Percentiles rank a stretch among this genome's conserved stretches.
Conservation (phyloP, 2,113 vertebrate genomes). For the Erythrocercus mccallii region DNA sequence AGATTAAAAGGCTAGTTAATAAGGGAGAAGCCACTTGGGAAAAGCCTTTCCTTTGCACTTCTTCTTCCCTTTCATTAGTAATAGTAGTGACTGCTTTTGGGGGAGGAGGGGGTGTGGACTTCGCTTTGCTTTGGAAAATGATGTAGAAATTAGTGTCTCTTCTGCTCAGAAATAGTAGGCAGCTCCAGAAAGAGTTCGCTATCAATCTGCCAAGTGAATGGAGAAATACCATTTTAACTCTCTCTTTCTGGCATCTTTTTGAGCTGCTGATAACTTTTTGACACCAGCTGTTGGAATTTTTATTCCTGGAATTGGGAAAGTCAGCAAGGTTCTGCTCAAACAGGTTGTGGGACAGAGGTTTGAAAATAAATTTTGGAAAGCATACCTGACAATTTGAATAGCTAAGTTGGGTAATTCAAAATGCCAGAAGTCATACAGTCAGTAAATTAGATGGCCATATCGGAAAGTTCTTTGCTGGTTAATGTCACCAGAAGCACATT, state of each 20-base stretch:
- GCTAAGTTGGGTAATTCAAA: background rate
- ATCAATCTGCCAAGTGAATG: background rate
- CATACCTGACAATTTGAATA: background rate
- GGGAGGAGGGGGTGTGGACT: background rate
- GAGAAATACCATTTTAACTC: background rate
- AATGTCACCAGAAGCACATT: background rate
- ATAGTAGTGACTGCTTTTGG: background rate
- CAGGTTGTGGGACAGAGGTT: background rate
- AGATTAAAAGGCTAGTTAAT: background rate
- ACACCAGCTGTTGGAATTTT: background rate
- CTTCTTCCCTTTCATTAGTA: background rate
- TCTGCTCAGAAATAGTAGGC: background rate
- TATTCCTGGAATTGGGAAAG: background rate
- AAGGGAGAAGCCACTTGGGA: background rate
- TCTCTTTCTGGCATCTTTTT: background rate
- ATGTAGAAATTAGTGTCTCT: background rate
- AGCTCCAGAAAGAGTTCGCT: background rate
- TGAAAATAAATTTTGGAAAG: background rate
- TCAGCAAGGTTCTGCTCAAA: background rate
- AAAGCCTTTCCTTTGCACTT: background rate
- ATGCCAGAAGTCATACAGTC: background rate
- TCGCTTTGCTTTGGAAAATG: background rate
- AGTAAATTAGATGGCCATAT: background rate
- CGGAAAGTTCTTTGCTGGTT: background rate
- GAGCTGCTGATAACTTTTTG: background rate